A percentile compares a stretch with the other conserved stretches of the same genome.
Conservation (phyloP, 1,140 invertebrate species). For the Diuraphis noxia region DNA sequence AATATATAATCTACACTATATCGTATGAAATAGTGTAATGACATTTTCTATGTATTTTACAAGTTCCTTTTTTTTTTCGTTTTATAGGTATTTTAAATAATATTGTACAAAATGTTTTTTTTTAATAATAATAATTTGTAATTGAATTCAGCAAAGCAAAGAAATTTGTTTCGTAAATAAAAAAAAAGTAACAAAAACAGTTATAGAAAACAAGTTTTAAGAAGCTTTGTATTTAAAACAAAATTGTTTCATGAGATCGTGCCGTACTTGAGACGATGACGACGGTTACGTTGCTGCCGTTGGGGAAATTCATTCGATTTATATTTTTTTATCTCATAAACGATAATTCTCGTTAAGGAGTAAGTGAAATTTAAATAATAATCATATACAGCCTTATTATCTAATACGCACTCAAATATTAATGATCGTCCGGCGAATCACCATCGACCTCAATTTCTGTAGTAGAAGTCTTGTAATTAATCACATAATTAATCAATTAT, state of each 20-base stretch:
- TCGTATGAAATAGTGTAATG: too few species aligned
- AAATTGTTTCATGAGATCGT: background rate
- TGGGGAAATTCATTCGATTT: background rate
- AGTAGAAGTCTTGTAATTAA: background rate
- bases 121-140: constrained; percentile 26
- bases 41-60: background rate
- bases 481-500: too few species aligned
- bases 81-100: background rate
- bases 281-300: background rate
- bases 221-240: background rate
- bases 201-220: background rate
- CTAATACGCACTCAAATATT: background rate
- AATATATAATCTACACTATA: background rate
- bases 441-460: background rate
- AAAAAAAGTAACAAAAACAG: background rate
- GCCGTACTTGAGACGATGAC: background rate
- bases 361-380: background rate
- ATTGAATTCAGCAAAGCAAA: background rate
- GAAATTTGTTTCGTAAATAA: background rate
- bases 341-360: background rate
- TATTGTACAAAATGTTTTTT: background rate
- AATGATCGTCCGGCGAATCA: constrained; percentile 7
- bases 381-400: background rate
- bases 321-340: background rate
- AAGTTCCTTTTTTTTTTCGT: background rate